Evolutionary conservation across 2,888 invertebrate species (phyloP), one percentile per base, ranked within the genome.

Genomic region (Drymonia ruficornis): DNA sequence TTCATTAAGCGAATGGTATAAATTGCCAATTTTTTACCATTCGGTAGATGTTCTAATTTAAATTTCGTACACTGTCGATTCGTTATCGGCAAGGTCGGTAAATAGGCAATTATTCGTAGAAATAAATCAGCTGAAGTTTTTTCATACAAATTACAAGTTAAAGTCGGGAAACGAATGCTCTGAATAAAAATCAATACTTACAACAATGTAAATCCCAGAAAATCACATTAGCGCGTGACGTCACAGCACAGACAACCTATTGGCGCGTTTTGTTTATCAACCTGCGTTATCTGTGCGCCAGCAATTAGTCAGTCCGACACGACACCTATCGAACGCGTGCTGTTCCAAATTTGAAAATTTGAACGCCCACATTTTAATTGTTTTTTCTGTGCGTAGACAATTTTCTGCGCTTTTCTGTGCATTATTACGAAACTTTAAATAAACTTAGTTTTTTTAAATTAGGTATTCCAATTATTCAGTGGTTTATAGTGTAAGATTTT

Each of bases 271-370:
- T 76, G 76, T 84, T 86, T 87, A 86, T 85, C 86, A 81, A 56
- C 65, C 42, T 51, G 55, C 68, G 76, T 86, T 87, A 86, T 86
- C 86, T 86, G 69, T 80, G 69, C 73, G 73, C 70, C 67, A 74
- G 78, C 81, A 86, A 87, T 87, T 87, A 87, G 84, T 86, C 80
- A 78, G 74, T 63, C 71, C 63, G 74, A 58, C 72, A 75, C 80
- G 67, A 9, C 78, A 81, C 80, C 77, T 78, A 76, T 72, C 67
- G 77, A 72, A 72, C 75, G 78, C 67, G 67, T 72, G 64, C 55
- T 65, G 49, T 52, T 56, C 18, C 1, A 43, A 51, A 42, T 55
- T 55, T n/a, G 46, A 54, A 54, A 28, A 40, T 50, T 36, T 42
- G 19, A 49, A 23, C 40, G 29, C 46, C 29, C 46, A 28, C 46